Evolutionary conservation across 1,140 invertebrate species (phyloP).

Genomic region (Oedothorax gibbosus): DNA sequence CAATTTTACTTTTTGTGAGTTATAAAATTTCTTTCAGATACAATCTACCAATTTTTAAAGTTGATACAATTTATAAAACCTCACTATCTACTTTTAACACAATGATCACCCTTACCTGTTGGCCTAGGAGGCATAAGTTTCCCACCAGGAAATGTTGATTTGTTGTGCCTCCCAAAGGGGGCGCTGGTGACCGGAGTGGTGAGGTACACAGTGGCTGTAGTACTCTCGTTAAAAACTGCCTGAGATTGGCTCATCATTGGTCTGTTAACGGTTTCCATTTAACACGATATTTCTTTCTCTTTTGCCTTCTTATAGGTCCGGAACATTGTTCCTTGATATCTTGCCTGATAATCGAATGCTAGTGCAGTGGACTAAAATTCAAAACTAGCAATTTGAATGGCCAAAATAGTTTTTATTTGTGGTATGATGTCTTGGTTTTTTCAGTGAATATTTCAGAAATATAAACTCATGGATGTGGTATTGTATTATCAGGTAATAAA

Average conservation of each 20-base stretch:
- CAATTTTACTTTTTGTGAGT: too few species aligned
- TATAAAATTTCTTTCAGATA: too few species aligned
- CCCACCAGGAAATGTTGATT: not conserved
- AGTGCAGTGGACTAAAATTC: too few species aligned
- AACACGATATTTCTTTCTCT: not conserved
- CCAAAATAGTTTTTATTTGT: too few species aligned
- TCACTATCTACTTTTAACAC: not conserved
- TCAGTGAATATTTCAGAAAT: too few species aligned
- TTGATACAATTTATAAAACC: too few species aligned
- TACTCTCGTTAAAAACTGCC: not conserved
- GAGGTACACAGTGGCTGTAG: not conserved
- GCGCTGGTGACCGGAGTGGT: not conserved
- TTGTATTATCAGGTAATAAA: too few species aligned
- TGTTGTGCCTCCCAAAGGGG: not conserved
- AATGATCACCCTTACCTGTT: not conserved
- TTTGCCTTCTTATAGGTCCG: not conserved
- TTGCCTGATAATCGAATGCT: not conserved
- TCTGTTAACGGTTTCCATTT: not conserved
- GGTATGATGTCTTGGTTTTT: too few species aligned
- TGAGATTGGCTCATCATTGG: not conserved
- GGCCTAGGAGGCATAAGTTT: not conserved
- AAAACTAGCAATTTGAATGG: too few species aligned
- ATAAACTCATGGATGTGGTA: too few species aligned
- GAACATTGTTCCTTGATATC: not conserved
- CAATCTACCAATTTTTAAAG: too few species aligned